phyloP scores from a whole-genome alignment of 2,113 vertebrate genomes.

The Phocoena phocoena region DNA sequence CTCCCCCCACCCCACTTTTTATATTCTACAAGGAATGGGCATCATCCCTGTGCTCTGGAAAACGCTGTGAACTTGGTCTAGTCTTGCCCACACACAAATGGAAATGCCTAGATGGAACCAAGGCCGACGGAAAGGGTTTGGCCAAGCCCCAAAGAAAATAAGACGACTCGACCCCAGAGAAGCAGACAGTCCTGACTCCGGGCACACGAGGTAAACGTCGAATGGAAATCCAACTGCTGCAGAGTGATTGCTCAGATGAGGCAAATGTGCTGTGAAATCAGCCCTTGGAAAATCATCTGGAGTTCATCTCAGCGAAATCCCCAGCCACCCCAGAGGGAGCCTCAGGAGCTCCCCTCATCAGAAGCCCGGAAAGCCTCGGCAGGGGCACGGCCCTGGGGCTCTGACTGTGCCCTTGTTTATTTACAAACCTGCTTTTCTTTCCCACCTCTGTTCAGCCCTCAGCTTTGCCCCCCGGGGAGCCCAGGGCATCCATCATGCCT shows the following conservation, averaged over 20 bases:
- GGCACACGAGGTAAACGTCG: constrained; percentile 30
- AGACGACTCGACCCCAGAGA: constrained; percentile 59
- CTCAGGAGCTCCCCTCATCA: background rate
- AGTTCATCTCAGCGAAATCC: constrained; percentile 73
- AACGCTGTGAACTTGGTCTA: constrained; percentile 4
- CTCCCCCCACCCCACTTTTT: background rate
- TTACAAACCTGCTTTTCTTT: constrained; percentile 52
- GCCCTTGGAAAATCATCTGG: constrained; percentile 72
- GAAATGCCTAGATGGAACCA: constrained; percentile 51
- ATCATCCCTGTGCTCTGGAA: background rate
- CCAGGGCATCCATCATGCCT: constrained; percentile 53
- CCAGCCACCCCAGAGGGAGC: constrained; percentile 39
- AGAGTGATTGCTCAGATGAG: constrained; percentile 72
- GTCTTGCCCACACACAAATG: constrained; percentile 20
- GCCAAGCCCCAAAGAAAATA: constrained; percentile 69
- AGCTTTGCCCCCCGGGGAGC: background rate
- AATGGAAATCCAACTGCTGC: constrained; percentile 62
- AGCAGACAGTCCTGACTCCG: constrained; percentile 59
- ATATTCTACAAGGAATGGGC: background rate
- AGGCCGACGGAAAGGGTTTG: constrained; percentile 53
- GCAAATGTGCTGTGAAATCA: constrained; percentile 64
- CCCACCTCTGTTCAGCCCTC: background rate
- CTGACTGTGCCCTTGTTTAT: constrained; percentile 47
- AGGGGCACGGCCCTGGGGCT: constrained; percentile 41
- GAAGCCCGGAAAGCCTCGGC: constrained; percentile 63